Evolutionary conservation across 2,113 vertebrate genomes (phyloP).

Genomic region (Oryzias celebensis): DNA sequence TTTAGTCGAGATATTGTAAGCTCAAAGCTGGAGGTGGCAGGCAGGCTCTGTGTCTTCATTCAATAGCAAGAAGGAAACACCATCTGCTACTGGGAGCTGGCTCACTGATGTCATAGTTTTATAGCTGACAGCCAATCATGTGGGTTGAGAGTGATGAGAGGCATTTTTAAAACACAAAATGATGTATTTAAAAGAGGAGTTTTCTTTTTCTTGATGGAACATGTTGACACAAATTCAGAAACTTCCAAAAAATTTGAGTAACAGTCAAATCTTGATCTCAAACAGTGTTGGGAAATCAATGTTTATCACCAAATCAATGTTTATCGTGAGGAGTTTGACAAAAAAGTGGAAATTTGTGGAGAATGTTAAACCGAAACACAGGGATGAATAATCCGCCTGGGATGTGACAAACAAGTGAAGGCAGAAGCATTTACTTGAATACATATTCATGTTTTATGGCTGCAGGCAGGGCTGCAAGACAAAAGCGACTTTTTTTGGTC

Average conservation of each 20-base stretch:
- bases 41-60: slow-evolving; percentile 43
- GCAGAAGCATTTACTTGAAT: too few species aligned
- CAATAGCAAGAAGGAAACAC: slow-evolving; percentile 16
- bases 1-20: slow-evolving; percentile 54
- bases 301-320: too few species aligned
- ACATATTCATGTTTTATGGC: too few species aligned
- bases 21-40: slow-evolving; percentile 49
- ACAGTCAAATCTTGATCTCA: slow-evolving; percentile 4
- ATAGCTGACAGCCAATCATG: slow-evolving; percentile 5
- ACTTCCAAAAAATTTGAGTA: slow-evolving; percentile 22
- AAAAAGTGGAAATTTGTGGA: too few species aligned
- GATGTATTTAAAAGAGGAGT: neutral
- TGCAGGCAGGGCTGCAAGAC: too few species aligned
- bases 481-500: too few species aligned
- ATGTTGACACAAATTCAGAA: slow-evolving; percentile 10
- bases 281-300: too few species aligned
- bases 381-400: too few species aligned
- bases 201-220: slow-evolving; percentile 18
- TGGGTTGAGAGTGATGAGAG: neutral
- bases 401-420: too few species aligned
- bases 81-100: slow-evolving; percentile 42
- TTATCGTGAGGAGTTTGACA: too few species aligned
- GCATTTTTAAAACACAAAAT: slow-evolving; percentile 1
- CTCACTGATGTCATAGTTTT: slow-evolving; percentile 7
- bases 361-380: too few species aligned